Base-by-base conservation (phyloP, 92 coral and sea anemone species). In the Zoanthus solanderi region DNA sequence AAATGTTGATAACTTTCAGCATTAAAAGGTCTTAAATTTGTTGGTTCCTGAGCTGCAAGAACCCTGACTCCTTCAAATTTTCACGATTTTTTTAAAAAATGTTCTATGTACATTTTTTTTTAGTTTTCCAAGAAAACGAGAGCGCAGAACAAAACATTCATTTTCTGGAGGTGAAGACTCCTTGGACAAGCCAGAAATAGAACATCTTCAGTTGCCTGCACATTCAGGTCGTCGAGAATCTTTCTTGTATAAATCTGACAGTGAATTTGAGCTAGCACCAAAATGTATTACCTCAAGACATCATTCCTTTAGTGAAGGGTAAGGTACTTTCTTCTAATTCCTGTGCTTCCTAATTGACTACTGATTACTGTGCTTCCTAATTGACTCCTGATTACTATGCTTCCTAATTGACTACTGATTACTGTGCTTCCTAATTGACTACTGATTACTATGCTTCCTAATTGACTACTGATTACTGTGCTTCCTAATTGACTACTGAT, bases 251-350 rank as follows among this genome's bases (percentile, higher is more conserved):
- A 97, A 97, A 84, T 97, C 99, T 28, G 99, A 97, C 94, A 97
- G 99, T 88, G 99, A 97, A 90, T 96, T 96, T 88, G 99, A 97
- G 81, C 87, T 95, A 60, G 96, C 99, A 76, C 95, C 99, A 81
- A 96, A 96, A 69, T 97, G 98, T 90, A 92, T 95, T 37, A 93
- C 99, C 9, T 96, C 98, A 60, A 92, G 99, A 65, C 98, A 97
- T 87, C 98, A 94, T 90, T 97, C 99, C 47, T 97, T 97, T 85
- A 96, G 99, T 63, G 99, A 96, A 88, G 99, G 99, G 99, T 96
- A 85, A 85, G 98, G 88, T 44, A 23, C 23, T 23, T 23, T 23
- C 23, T 23, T 23, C 28, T 11, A 56, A 7, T 29, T 61, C 68
- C 6, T 23, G 32, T 37, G 56, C 60, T 54, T 10, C 60, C 60